Base-by-base conservation (phyloP, 2,113 vertebrate genomes). In the Brienomyrus brachyistius region DNA sequence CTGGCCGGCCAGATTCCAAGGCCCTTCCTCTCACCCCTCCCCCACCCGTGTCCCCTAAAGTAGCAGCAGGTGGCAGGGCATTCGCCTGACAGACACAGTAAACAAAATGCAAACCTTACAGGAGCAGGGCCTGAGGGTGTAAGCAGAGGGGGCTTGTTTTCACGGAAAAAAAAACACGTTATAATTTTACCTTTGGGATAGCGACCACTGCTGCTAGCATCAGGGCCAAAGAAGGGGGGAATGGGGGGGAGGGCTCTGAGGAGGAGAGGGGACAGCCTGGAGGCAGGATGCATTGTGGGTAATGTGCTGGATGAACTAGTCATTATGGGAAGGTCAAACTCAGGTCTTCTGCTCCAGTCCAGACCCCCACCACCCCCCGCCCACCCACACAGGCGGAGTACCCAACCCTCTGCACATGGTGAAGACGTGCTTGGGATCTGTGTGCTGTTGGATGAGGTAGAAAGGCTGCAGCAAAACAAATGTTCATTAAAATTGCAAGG, bases 401-500 rank as follows among this genome's bases (percentile, higher is more conserved):
- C 8, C 62, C n/a, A 52, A 51, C 8, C 15, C 27, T 1, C 47
- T 51, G 35, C n/a, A 54, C 48, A 40, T 47, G 48, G 47, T 48
- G 21, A 21, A 52, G 88, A 77, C 23, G 13, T 17, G 66, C 66
- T 27, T 31, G 48, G 59, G 66, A 43, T 89, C 3, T 66, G 45
- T 35, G 47, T 45, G 7, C 47, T 5, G 27, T 17, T 13, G 88
- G 31, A 54, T 23, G 48, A 17, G 47, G 27, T 40, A 5, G 70
- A 51, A 19, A 11, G 50, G 84, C n/a, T 4, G 8, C 27, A 17
- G 50, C 23, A 86, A 86, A 86, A 86, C 85, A 86, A 86, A 86
- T 19, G n/a, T 50, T 89, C 88, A 89, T 89, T 89, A 89, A 89
- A 89, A 80, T 89, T 89, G 48, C 88, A 89, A 50, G 70, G 88